phyloP scores from a whole-genome alignment of 92 coral and sea anemone species.

The Nematostella vectensis region DNA sequence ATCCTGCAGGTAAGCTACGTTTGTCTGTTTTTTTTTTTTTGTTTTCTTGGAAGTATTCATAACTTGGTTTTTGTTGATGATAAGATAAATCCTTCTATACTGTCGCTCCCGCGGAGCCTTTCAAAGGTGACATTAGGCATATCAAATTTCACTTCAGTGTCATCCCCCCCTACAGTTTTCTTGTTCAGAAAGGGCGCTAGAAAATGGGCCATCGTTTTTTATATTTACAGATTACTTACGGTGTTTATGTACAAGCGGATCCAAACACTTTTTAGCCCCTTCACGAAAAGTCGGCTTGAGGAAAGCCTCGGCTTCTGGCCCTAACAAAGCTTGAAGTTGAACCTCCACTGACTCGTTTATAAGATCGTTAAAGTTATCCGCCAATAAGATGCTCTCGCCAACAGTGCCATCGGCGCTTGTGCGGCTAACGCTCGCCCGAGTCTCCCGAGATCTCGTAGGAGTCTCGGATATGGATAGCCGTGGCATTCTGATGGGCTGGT shows the following conservation, averaged over 20 bases:
- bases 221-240: too few species aligned
- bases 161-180: too few species aligned
- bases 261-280: slow-evolving; percentile 81
- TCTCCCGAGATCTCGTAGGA: slow-evolving; percentile 8
- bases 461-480: slow-evolving; percentile 1
- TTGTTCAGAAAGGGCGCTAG: too few species aligned
- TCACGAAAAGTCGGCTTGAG: slow-evolving; percentile 81
- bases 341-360: slow-evolving; percentile 65
- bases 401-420: slow-evolving; percentile 15
- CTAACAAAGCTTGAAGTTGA: slow-evolving; percentile 59
- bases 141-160: too few species aligned
- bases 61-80: too few species aligned
- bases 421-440: slow-evolving; percentile 9
- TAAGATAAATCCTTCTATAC: too few species aligned
- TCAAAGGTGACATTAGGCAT: too few species aligned
- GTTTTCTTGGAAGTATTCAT: too few species aligned
- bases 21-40: too few species aligned
- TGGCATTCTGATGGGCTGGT: slow-evolving; percentile 39
- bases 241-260: slow-evolving; percentile 37
- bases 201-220: too few species aligned
- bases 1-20: too few species aligned
- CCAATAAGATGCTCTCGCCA: slow-evolving; percentile 32
- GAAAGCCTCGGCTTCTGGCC: slow-evolving; percentile 61
- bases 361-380: slow-evolving; percentile 69
- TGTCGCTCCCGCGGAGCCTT: too few species aligned